Evolutionary conservation across 2,888 invertebrate genomes (phyloP).

Genomic region (Macrostomum cliftonense): DNA sequence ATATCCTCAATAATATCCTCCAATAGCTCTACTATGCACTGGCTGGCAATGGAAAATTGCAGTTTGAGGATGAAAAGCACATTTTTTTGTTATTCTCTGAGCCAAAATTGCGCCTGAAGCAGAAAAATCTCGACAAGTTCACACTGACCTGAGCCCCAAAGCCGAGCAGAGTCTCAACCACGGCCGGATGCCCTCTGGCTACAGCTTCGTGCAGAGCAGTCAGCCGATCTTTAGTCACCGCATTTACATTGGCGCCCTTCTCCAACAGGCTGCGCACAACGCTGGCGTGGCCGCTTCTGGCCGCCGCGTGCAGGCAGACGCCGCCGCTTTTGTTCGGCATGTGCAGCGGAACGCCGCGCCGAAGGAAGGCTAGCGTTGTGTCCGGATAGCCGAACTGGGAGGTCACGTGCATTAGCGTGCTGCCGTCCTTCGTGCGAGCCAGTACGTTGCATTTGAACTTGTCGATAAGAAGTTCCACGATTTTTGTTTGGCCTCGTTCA

Average conservation of each 20-base stretch:
- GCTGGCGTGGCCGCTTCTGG: slow-evolving; percentile 90
- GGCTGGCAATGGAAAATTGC: too few species aligned
- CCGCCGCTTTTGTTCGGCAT: slow-evolving; percentile 99
- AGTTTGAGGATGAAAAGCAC: too few species aligned
- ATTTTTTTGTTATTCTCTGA: too few species aligned
- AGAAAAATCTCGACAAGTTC: too few species aligned
- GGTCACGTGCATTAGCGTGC: slow-evolving; percentile 93
- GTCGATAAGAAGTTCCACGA: slow-evolving; percentile 84
- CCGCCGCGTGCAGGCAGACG: slow-evolving; percentile 81
- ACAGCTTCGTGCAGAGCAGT: slow-evolving; percentile 94
- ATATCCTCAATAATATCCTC: too few species aligned
- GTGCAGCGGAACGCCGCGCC: slow-evolving; percentile 90
- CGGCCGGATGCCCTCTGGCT: slow-evolving; percentile 49
- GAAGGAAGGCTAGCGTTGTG: slow-evolving; percentile 90
- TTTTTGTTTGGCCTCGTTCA: slow-evolving; percentile 79
- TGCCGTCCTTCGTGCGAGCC: slow-evolving; percentile 88
- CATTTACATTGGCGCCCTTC: slow-evolving; percentile 89
- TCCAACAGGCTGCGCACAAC: slow-evolving; percentile 79
- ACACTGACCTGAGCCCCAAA: slow-evolving; percentile 91
- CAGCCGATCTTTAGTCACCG: slow-evolving; percentile 60
- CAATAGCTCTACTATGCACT: too few species aligned
- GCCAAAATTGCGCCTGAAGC: too few species aligned
- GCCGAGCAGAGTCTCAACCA: slow-evolving; percentile 80
- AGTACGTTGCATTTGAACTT: slow-evolving; percentile 92
- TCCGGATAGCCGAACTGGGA: slow-evolving; percentile 90